These are phyloP conservation scores for Lasioglossum marginatum DNA, from an alignment of 2,888 invertebrate genomes.

Conservation along the genomic window DNA sequence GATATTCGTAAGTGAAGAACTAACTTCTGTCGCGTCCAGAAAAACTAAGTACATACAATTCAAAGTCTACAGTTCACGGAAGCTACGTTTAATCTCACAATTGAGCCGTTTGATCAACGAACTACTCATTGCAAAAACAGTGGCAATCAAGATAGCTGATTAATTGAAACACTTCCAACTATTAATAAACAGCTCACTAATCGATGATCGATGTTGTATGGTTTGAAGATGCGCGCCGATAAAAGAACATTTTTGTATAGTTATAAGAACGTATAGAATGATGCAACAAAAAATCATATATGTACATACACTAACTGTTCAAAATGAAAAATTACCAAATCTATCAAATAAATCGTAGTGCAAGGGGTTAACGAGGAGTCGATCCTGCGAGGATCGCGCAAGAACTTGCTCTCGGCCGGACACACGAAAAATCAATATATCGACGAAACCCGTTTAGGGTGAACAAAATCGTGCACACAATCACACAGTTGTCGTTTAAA, in stretches of 20 bases:
- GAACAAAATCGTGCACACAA: background rate
- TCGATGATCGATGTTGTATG: constrained; percentile 20
- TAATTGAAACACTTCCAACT: constrained; percentile 25
- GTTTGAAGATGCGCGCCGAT: background rate
- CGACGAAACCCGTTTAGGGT: background rate
- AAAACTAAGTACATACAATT: background rate
- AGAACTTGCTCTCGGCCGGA: background rate
- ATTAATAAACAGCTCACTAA: background rate
- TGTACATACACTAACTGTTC: no score
- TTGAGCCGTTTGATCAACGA: background rate
- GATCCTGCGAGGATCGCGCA: background rate
- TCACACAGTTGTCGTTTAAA: background rate
- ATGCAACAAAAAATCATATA: no score
- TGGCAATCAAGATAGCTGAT: constrained; percentile 47
- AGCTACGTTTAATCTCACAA: background rate
- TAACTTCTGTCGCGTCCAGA: background rate
- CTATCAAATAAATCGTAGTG: background rate
- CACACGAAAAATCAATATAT: background rate
- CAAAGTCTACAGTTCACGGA: background rate
- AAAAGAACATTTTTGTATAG: background rate
- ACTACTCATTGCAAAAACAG: background rate
- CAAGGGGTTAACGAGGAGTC: background rate
- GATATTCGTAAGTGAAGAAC: background rate
- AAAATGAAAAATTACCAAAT: background rate
- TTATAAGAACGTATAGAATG: background rate